Evolutionary conservation across 2,113 vertebrate genomes (phyloP), one percentile per base, ranked within the genome.

Genomic region (Nothoprocta perdicaria): DNA sequence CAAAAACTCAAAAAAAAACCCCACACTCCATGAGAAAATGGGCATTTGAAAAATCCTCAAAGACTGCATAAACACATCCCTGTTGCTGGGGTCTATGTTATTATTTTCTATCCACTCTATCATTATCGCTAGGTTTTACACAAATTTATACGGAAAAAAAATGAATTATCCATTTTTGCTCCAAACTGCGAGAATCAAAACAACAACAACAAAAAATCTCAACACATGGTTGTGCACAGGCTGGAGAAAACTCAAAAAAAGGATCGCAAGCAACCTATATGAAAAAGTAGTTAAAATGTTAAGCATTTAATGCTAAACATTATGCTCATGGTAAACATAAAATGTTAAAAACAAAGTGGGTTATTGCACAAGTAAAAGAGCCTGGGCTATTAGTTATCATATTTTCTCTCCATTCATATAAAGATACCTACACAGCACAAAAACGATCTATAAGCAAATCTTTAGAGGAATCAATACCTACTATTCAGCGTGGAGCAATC

Each of bases 371-470:
- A 61, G 31, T 46, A 61, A 90, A 80, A 38, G 74, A 71, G 45
- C 14, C 86, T 57, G 57, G 75, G 89, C 78, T 12, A 55, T 68
- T 67, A 50, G 52, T 79, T 80, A 35, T 62, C 41, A 14, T 8
- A 5, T 40, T 57, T 83, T 73, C 69, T 88, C 87, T 73, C 86
- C 65, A 6, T 69, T 75, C 61, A 24, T 24, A n/a, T 41, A 50
- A n/a, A 89, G 87, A 84, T 55, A 76, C 14, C 26, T 31, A 21
- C 38, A 69, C 35, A 92, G 95, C 73, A 66, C 80, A 80, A 95
- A 78, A 95, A 76, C 79, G 81, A 96, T 75, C 80, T 89, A 90
- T 35, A 91, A 94, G 24, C 62, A 95, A 96, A 96, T 91, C 50
- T 74, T 80, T 66, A 63, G 86, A 91, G 93, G 82, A 87, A 91